Conservation (phyloP, 35 echinoderm and acorn worm species). For the Hemicentrotus pulcherrimus region DNA sequence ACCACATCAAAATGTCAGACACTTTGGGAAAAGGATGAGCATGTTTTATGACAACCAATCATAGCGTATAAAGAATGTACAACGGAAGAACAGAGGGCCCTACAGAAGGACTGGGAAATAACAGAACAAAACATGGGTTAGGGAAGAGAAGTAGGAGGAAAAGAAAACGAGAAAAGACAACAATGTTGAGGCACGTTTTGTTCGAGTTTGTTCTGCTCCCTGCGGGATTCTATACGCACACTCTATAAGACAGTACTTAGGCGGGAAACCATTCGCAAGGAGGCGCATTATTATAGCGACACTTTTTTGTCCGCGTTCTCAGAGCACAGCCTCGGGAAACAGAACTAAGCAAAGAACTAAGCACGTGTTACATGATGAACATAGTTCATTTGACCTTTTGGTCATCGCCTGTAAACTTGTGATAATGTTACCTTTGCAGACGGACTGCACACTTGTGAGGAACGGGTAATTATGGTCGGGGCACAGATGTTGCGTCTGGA, state of each 20-base stretch:
- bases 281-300: neutral
- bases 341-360: neutral
- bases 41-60: neutral
- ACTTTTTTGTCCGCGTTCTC: neutral
- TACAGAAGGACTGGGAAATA: neutral
- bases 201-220: neutral
- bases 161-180: neutral
- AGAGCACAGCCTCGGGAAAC: neutral
- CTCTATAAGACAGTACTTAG: neutral
- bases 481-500: neutral
- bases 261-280: neutral
- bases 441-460: neutral
- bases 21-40: neutral
- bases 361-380: neutral
- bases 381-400: neutral
- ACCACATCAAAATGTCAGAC: constrained; percentile 11
- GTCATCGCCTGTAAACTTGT: neutral
- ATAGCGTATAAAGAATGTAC: neutral
- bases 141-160: neutral
- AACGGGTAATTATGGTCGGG: neutral
- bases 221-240: neutral
- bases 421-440: neutral
- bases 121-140: neutral
- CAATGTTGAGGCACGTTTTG: neutral
- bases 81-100: neutral